Base-by-base conservation (phyloP, 2,888 invertebrate genomes). In the Cryptus viduatorius region DNA sequence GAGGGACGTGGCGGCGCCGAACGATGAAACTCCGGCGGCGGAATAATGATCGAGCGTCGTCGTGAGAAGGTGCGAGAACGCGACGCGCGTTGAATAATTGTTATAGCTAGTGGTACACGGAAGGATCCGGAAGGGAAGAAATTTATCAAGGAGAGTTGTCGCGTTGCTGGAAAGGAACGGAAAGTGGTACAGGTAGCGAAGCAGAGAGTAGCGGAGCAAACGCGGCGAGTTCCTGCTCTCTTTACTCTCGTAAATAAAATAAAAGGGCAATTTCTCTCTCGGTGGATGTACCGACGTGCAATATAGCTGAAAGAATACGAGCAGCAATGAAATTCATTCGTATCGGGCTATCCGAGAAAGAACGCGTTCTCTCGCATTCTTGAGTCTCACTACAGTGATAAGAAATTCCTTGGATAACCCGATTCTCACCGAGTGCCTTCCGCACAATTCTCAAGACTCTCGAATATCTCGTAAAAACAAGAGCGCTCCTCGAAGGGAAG, bases 371-470 rank as follows among this genome's bases (percentile, higher is more conserved):
- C 64, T 64, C 53, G 42, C 56, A 59, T 64, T 72, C 72, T n/a
- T n/a, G 72, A 46, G 72, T 67, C n/a, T 61, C 82, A 19, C 72
- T 31, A 50, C 44, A 67, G 78, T 78, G 67, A 82, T 78, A 72
- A 82, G 82, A 82, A 82, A 82, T 82, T 82, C 78, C 67, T 78
- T 48, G 67, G 67, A 44, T 73, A 78, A 68, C 59, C 10, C 31
- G 68, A 44, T 37, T 83, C 78, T 31, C n/a, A 24, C 59, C 14
- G 24, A 59, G 50, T 48, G 72, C 50, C 37, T n/a, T 31, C 37
- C n/a, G 24, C 37, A 65, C 50, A 31, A 29, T 16, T 61, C 29
- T 59, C 50, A 19, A 59, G 82, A 64, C 79, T 82, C 72, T 48
- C 10, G 59, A 14, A 61, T 37, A 56, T 56, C 67, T 67, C 19